These are phyloP conservation scores for Paraescarpia echinospica DNA, from an alignment of 1,140 invertebrate genomes.

Conservation along the genomic window DNA sequence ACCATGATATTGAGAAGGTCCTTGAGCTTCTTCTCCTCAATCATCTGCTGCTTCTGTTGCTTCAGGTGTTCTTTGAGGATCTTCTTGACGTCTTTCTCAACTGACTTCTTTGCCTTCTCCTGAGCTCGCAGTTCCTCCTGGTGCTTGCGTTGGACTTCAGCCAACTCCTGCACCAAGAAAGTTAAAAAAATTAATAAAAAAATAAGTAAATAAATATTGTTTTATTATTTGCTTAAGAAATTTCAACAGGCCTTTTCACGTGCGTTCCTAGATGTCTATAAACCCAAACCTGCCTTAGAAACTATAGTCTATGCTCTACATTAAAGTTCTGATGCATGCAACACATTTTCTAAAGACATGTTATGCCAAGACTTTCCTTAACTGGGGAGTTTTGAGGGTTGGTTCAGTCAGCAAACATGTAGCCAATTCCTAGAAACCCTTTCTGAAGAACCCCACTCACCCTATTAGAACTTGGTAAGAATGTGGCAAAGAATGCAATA, in stretches of 20 bases:
- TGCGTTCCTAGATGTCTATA: background rate
- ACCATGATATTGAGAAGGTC: background rate
- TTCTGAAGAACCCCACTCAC: background rate
- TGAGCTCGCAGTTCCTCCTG: background rate
- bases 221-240: no score
- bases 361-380: background rate
- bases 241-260: no score
- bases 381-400: background rate
- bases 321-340: background rate
- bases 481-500: no score
- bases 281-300: background rate
- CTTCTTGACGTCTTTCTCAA: constrained; percentile 25
- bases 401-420: background rate
- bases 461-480: no score
- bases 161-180: background rate
- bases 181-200: no score
- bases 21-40: background rate
- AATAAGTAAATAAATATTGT: no score
- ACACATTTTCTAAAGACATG: background rate
- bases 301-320: background rate
- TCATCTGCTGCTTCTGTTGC: constrained; percentile 8
- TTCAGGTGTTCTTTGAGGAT: constrained; percentile 12
- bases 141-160: background rate
- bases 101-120: constrained; percentile 3
- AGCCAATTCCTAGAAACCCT: background rate